Conservation (phyloP, 64 coral and sea anemone species). For the Pocillopora damicornis region DNA sequence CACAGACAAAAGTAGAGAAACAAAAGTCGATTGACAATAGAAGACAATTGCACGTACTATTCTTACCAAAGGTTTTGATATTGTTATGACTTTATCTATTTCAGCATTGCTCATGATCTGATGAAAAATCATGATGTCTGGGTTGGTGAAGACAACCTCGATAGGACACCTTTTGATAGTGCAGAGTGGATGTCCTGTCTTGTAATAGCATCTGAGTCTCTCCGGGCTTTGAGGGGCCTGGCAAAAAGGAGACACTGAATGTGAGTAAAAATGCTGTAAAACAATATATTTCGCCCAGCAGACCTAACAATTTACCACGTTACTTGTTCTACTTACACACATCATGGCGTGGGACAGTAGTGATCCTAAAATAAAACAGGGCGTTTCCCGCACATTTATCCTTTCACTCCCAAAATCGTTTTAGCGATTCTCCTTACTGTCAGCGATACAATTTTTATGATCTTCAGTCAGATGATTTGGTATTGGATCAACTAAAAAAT, state of each 20-base stretch:
- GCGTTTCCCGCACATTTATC: too few species aligned
- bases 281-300: not conserved
- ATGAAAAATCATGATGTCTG: constrained; percentile 67
- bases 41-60: not conserved
- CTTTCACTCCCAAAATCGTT: too few species aligned
- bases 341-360: too few species aligned
- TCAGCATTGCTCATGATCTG: constrained; percentile 60
- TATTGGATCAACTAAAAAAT: too few species aligned
- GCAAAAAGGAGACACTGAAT: not conserved
- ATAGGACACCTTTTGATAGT: constrained; percentile 62
- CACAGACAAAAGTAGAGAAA: too few species aligned
- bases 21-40: too few species aligned
- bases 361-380: too few species aligned
- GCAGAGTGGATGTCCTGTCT: constrained; percentile 56
- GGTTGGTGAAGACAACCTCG: constrained; percentile 78
- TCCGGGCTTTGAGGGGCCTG: constrained; percentile 59
- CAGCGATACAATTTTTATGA: too few species aligned
- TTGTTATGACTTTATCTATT: constrained; percentile 66
- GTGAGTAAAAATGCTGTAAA: not conserved
- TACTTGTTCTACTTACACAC: too few species aligned
- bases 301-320: not conserved
- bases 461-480: too few species aligned
- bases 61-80: constrained; percentile 77
- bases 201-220: constrained; percentile 61
- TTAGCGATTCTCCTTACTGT: too few species aligned